Base-by-base conservation (phyloP, 1,140 invertebrate species). In the Pollicipes pollicipes region DNA sequence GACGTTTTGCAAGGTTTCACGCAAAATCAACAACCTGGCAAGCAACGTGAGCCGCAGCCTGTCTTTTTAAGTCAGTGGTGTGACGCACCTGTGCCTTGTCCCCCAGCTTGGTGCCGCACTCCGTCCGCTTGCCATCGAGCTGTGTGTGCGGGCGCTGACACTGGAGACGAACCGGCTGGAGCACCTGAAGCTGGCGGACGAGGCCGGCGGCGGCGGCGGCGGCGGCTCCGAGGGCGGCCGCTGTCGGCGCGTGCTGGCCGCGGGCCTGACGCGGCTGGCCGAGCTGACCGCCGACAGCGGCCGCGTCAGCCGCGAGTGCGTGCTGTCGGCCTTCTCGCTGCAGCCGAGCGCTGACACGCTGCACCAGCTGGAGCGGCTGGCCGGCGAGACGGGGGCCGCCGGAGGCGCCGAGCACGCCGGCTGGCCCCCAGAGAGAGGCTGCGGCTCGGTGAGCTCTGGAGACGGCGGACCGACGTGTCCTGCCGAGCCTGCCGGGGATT, bases 91-190 rank as follows among this genome's bases (percentile, higher is more conserved):
- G 45, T 58, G n/a, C n/a, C n/a, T n/a, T n/a, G 45, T 58, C 72
- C 84, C 83, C 66, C 79, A 87, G 86, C 85, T 85, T 77, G 84
- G 82, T 67, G 79, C 82, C 8, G 81, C 78, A 35, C 82, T 88
- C 77, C 84, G 84, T 74, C 80, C 86, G 24, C 82, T 89, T 70
- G 83, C 86, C 16, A 87, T 88, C 69, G 87, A 89, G 76, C 76
- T 90, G 29, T 89, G 88, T 76, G 86, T 90, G 29, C 82, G 85
- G 71, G 88, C 87, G 0, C 82, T 90, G 70, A 88, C 87, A 4
- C 84, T 85, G 13, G 88, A 89, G 75, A 58, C 45, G 45, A 58
- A 58, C 45, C 45, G 45, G 45, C 45, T 58, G 6, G 45, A 58
- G 24, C 45, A 58, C 45, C 45, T 58, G 45, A 58, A 58, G 21